A percentile compares a stretch with the other conserved stretches of the same genome.
Evolutionary conservation across 2,888 invertebrate species (phyloP).

Genomic region (Aleiodes leptofemur): DNA sequence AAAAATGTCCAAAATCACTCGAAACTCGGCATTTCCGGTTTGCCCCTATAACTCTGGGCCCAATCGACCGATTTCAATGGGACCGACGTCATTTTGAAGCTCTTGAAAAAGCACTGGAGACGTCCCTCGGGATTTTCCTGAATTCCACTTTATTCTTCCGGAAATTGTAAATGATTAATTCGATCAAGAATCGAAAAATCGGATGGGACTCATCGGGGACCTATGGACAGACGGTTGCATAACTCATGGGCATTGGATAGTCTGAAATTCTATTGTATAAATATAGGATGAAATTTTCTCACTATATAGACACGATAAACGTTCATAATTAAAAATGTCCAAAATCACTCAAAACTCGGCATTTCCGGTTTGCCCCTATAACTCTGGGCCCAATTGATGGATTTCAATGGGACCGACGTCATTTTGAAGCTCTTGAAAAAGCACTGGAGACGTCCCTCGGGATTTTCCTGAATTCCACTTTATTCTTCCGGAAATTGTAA

Average conservation of each 20-base stretch:
- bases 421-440: neutral
- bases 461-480: neutral
- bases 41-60: neutral
- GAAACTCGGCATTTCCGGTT: neutral
- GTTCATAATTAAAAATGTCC: constrained; percentile 27
- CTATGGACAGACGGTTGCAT: constrained; percentile 67
- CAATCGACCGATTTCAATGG: neutral
- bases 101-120: neutral
- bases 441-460: neutral
- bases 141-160: neutral
- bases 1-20: too few species aligned
- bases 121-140: neutral
- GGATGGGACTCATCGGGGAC: constrained; percentile 18
- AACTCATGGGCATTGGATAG: constrained; percentile 67
- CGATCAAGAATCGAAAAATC: constrained; percentile 14
- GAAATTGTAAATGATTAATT: neutral
- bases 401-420: neutral
- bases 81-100: neutral
- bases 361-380: neutral
- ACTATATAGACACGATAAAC: constrained; percentile 72
- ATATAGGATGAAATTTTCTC: constrained; percentile 65
- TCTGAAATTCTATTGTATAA: constrained; percentile 27
- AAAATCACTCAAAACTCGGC: too few species aligned
- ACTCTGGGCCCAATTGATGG: neutral
- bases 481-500: neutral